These are phyloP conservation scores for Lissonota sp. DNA, from an alignment of 2,888 invertebrate genomes.

Conservation along the genomic window DNA sequence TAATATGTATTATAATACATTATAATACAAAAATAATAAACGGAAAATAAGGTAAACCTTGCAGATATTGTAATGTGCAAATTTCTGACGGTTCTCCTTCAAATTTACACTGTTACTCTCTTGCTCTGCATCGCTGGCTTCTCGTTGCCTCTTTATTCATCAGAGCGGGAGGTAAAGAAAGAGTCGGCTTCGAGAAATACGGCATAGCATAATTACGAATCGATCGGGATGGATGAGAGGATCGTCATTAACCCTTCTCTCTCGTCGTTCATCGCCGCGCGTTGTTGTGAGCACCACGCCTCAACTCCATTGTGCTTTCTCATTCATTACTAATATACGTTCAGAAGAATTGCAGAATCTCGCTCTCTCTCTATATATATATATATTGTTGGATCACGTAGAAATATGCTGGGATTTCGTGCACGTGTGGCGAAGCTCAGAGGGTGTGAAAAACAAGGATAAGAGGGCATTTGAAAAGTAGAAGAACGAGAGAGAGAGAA, in stretches of 20 bases:
- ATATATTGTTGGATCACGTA: not conserved
- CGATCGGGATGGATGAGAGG: constrained; percentile 70
- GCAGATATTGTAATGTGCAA: not conserved
- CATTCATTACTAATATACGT: constrained; percentile 74
- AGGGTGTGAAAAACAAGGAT: constrained; percentile 43
- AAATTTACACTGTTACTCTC: not conserved
- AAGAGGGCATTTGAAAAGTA: constrained; percentile 32
- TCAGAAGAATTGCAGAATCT: constrained; percentile 51
- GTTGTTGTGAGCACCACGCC: constrained; percentile 49
- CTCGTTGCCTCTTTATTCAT: constrained; percentile 41
- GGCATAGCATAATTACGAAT: constrained; percentile 72
- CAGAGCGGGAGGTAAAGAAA: constrained; percentile 18
- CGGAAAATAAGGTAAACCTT: too few species aligned
- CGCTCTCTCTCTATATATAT: not conserved
- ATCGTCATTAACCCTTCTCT: constrained; percentile 76
- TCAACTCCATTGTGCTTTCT: constrained; percentile 76
- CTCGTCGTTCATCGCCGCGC: constrained; percentile 61
- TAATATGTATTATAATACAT: too few species aligned
- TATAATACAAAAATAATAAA: too few species aligned
- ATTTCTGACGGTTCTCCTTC: not conserved
- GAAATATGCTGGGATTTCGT: constrained; percentile 31
- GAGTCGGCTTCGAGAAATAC: constrained; percentile 14
- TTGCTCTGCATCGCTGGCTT: constrained; percentile 10
- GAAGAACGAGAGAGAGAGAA: constrained; percentile 49
- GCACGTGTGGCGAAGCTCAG: constrained; percentile 35